Base-by-base conservation (phyloP, 2,888 invertebrate genomes). In the Ormyrus nitidulus region DNA sequence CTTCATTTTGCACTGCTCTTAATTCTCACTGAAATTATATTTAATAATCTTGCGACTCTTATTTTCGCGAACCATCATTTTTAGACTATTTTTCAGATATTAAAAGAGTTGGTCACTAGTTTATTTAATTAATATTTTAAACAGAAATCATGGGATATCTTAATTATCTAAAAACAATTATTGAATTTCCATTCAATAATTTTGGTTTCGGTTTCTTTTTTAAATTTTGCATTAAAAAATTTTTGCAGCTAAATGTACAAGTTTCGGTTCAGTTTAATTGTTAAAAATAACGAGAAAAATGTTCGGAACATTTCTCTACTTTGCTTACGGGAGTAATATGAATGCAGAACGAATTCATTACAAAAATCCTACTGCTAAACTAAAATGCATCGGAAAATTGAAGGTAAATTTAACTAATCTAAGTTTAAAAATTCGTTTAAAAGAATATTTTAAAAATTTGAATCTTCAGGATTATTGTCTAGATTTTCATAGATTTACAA, bases 281-380 rank as follows among this genome's bases (percentile, higher is more conserved):
- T 0, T 53, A 56, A 54, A 48, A 59, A 61, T n/a, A 59, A 59
- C 6, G 11, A 2, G 11, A 48, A 66, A 58, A 0, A 88, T 87
- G 88, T 81, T 84, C 5, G 72, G 86, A 76, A 92, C 92, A 51
- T 97, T 97, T 88, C 90, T 95, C 51, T 98, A 98, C 90, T 98
- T 97, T 91, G 96, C 95, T 0, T 98, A 95, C 88, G 98, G 97
- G 1, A 97, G 97, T 89, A 98, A 98, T 91, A 92, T 98, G 89
- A 91, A 97, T 69, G 92, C 93, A 9, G 93, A 94, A 88, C 92
- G 98, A 85, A 95, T 98, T 84, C 95, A 93, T 83, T 93, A 96
- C 44, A 94, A 95, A 85, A 97, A 96, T 90, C 95, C 96, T 51
- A 93, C 94, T 51, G 96, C 96, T 3, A 91, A 92, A 77, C 93